Evolutionary conservation across 2,797 vertebrate genomes (phyloP), one percentile per base, ranked within the genome.

Genomic region (Natrix natrix): DNA sequence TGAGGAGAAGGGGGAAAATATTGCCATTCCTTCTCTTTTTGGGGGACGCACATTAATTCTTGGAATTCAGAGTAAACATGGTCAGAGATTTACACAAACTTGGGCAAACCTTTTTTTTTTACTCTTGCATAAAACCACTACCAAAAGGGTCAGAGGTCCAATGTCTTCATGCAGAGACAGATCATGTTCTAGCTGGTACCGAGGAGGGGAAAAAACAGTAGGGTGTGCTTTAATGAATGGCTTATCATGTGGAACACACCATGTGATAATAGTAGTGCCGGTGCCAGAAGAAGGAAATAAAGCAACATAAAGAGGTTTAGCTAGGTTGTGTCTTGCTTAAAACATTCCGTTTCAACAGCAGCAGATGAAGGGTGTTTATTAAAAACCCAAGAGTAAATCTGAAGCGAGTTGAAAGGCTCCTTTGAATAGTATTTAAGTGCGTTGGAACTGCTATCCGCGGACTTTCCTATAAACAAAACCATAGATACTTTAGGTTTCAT

Each of bases 221-320:
- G 98, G 98, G 97, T 97, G 98, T 97, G 97, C 97, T 98, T 98
- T 98, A 98, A 98, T 98, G 98, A 98, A 98, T 98, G 97, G 98
- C 97, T 98, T 98, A 98, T 98, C 98, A 98, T 98, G 98, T 98
- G 98, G 97, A 98, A 98, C 98, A 98, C 97, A 98, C 97, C 97
- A 97, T 98, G 97, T 97, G 97, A 98, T 98, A 98, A 98, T 98
- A 98, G 97, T 96, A 97, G 97, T 95, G 97, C 97, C 97, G 96
- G 95, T 96, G 97, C 96, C 96, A 96, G 93, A 97, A 97, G 97
- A 96, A 97, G 96, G 96, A 96, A 97, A 94, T 95, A 91, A 93
- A 97, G 96, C 96, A 95, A 91, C 90, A 91, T 96, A 93, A 93
- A 96, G 96, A 96, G 92, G 93, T 96, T 97, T 96, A 95, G 94